These are phyloP conservation scores for Drosophila formosana DNA, from an alignment of 2,888 invertebrate species.

Conservation along the genomic window DNA sequence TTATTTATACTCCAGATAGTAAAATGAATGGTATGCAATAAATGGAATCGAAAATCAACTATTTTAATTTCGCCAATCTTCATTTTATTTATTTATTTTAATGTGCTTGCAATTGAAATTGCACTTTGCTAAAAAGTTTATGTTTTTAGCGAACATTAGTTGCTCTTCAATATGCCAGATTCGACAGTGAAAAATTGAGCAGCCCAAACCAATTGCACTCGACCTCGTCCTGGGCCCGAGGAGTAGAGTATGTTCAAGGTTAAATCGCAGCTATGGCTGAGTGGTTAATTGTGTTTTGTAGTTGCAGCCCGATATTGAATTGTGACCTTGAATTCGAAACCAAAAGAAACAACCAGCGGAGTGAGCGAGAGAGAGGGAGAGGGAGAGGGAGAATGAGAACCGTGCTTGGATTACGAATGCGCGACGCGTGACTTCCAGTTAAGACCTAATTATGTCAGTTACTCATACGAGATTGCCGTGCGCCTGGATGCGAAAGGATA, in stretches of 20 bases:
- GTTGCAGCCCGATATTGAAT: conserved; percentile 28
- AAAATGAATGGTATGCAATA: too few species aligned
- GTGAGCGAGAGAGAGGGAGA: conserved; percentile 4
- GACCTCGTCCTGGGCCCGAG: not conserved
- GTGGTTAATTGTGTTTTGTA: conserved; percentile 38
- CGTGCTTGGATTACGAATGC: conserved; percentile 72
- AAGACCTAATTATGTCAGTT: conserved; percentile 82
- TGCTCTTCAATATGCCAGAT: conserved; percentile 6
- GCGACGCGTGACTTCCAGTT: conserved; percentile 79
- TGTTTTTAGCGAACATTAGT: not conserved
- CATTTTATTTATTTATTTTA: too few species aligned
- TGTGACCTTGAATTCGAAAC: conserved; percentile 55
- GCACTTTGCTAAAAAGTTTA: too few species aligned
- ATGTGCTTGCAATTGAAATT: too few species aligned
- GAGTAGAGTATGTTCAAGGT: conserved; percentile 30
- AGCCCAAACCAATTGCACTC: conserved; percentile 6
- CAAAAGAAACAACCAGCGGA: conserved; percentile 25
- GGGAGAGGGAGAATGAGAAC: conserved; percentile 3
- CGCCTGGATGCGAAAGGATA: conserved; percentile 17
- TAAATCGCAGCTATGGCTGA: conserved; percentile 33
- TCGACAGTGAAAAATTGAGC: conserved; percentile 1
- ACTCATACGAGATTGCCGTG: conserved; percentile 71
- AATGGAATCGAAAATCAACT: too few species aligned
- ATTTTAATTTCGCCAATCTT: too few species aligned
- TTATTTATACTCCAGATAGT: too few species aligned